Percentiles rank a stretch among this genome's conserved stretches.
phyloP scores from a whole-genome alignment of 2,113 vertebrate genomes.

The Nycticryphes semicollaris region DNA sequence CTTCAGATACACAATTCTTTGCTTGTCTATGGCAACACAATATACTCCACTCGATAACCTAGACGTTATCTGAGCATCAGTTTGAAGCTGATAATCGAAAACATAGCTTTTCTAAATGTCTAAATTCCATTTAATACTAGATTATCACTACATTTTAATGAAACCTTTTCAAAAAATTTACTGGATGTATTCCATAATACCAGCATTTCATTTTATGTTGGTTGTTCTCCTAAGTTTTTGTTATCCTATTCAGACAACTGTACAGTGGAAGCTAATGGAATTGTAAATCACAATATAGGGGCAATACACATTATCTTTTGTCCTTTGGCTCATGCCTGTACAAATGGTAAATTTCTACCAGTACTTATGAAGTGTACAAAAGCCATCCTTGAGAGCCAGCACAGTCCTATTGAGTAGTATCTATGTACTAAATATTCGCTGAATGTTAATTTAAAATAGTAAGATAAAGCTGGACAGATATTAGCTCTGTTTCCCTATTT shows the following conservation, averaged over 20 bases:
- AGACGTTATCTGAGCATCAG: neutral
- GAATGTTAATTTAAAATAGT: neutral
- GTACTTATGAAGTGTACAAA: neutral
- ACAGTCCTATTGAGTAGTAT: neutral
- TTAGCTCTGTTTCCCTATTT: neutral
- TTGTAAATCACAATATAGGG: neutral
- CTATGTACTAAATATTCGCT: neutral
- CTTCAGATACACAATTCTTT: neutral
- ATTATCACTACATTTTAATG: neutral
- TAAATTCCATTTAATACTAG: neutral
- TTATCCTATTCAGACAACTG: neutral
- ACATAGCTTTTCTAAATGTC: neutral
- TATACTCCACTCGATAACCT: neutral
- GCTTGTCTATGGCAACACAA: neutral
- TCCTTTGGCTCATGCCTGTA: neutral
- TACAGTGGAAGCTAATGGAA: neutral
- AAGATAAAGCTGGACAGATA: neutral
- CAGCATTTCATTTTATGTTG: neutral
- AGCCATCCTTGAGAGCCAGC: neutral
- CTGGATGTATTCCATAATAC: accelerated
- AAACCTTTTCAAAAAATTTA: neutral
- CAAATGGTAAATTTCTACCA: neutral
- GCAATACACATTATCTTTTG: neutral
- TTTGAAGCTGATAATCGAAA: neutral
- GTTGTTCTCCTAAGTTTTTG: neutral